These are phyloP conservation scores for Typhlichthys subterraneus DNA, from an alignment of 2,797 vertebrate genomes.

Conservation along the genomic window DNA sequence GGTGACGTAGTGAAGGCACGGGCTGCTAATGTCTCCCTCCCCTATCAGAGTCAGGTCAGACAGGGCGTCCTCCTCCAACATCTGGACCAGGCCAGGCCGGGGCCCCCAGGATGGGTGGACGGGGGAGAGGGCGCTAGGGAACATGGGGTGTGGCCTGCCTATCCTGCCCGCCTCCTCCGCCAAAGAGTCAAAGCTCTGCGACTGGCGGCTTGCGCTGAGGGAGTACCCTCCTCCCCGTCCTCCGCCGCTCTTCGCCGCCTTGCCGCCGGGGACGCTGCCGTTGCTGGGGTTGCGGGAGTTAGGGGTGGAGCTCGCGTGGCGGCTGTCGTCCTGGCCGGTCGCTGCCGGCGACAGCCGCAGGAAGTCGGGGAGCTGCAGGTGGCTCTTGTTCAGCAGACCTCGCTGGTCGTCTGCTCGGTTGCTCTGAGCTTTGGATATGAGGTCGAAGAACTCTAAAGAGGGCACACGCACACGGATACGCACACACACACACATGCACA, in stretches of 20 bases:
- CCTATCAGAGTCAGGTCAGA: constrained; percentile 81
- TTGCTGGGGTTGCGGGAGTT: constrained; percentile 59
- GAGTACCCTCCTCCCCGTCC: constrained; percentile 41
- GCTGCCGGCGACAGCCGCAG: constrained; percentile 81
- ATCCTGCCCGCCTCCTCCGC: constrained; percentile 76
- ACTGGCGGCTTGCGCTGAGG: constrained; percentile 71
- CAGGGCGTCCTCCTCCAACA: constrained; percentile 71
- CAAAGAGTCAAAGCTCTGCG: constrained; percentile 77
- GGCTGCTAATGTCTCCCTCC: constrained; percentile 92
- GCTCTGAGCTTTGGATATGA: constrained; percentile 99
- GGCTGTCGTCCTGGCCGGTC: constrained; percentile 35
- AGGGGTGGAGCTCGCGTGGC: constrained; percentile 71
- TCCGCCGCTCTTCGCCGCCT: constrained; percentile 45
- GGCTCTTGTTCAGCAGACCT: constrained; percentile 95
- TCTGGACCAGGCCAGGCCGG: constrained; percentile 70
- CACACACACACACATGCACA: constrained; percentile 8
- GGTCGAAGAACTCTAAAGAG: constrained; percentile 94
- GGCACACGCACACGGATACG: constrained; percentile 37
- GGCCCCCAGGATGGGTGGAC: constrained; percentile 66
- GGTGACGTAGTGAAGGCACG: constrained; percentile 88
- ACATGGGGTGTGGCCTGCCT: constrained; percentile 64
- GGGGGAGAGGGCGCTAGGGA: constrained; percentile 77
- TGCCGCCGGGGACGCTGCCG: constrained; percentile 58
- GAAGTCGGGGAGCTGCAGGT: constrained; percentile 95
- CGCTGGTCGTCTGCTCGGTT: constrained; percentile 98